Base-by-base conservation (phyloP, 2,113 vertebrate genomes). In the Platycercus adscitus region DNA sequence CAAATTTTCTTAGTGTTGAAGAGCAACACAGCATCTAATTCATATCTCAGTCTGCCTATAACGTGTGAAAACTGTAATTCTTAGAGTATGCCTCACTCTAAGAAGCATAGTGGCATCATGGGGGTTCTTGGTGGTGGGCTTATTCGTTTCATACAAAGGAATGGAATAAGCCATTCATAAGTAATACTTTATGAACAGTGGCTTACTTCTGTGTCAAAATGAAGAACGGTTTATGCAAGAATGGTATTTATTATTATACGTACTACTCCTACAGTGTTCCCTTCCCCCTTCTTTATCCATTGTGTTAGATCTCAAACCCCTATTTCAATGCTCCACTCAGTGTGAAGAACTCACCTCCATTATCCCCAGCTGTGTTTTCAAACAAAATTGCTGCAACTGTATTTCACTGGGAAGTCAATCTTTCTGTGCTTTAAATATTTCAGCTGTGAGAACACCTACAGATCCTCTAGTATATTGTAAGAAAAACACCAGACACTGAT, bases 321-420 rank as follows among this genome's bases (percentile, higher is more conserved):
- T 73, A 21, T 86, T 93, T 83, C 64, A 95, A 16, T 52, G 56
- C 19, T 47, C 13, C 11, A 71, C 44, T 73, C 63, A 73, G 24
- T 83, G 43, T 84, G 81, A 89, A 69, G 52, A 77, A 26, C 37
- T 90, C 82, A 63, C 72, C 60, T 90, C 75, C 39, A 50, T 89
- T 91, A 91, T 73, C 9, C 29, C 43, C 55, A 68, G 33, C 65
- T 81, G 86, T n/a, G 82, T 82, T 93, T 89, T 85, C 52, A 52
- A 76, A 92, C 39, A 68, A 95, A 92, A 96, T 76, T 70, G 61
- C 70, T 82, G 60, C 29, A 60, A 81, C 24, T 89, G 39, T 43
- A 76, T 85, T 92, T 93, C 65, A 60, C n/a, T 50, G 26, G 24
- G 44, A 91, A 75, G 49, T 84, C 65, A 84, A 3, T 55, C 60